Base-by-base conservation (phyloP, 2,888 invertebrate genomes). In the Tanypteryx hageni region DNA sequence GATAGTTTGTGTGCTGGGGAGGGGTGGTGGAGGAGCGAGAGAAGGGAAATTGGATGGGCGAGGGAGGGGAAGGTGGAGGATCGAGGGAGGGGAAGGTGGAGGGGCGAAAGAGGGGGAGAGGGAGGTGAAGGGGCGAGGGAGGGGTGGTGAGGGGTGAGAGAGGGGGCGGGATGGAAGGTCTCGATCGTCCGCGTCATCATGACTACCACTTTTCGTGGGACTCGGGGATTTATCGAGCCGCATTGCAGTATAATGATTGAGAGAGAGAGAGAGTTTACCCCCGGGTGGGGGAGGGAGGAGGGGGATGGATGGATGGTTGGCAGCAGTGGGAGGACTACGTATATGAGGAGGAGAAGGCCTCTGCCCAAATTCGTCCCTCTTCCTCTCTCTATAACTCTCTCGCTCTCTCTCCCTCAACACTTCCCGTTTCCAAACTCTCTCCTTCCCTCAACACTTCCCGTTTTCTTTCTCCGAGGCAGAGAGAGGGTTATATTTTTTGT, bases 181-280 rank as follows among this genome's bases (percentile, higher is more conserved):
- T 57, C 83, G 61, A 64, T 64, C 61, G 14, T 18, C 31, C 89
- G 89, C 89, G 89, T 89, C 89, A 89, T 89, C 64, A 44, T 89
- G 89, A 89, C 89, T 68, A 89, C 89, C 89, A 89, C 89, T 89
- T 89, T 89, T 89, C 89, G 68, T n/a, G 89, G 89, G 61, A 86
- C 86, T 86, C 86, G 8, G 86, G 83, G 89, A 89, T 89, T 89
- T 89, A 89, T 89, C 89, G 89, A 68, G 89, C 89, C 89, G 89
- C 89, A 89, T 89, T 89, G 89, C 89, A 89, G 89, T 89, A 64
- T 89, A 89, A 89, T 89, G 89, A 89, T 89, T 68, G 89, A 89
- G 89, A 64, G 89, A 89, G 89, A 64, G 89, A 56, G 83, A 27
- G 86, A 64, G 86, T 86, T 86, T 64, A 86, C 61, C 86, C 86